Conservation (phyloP, 1,140 invertebrate species). For the Drosophila nigromelanica region DNA sequence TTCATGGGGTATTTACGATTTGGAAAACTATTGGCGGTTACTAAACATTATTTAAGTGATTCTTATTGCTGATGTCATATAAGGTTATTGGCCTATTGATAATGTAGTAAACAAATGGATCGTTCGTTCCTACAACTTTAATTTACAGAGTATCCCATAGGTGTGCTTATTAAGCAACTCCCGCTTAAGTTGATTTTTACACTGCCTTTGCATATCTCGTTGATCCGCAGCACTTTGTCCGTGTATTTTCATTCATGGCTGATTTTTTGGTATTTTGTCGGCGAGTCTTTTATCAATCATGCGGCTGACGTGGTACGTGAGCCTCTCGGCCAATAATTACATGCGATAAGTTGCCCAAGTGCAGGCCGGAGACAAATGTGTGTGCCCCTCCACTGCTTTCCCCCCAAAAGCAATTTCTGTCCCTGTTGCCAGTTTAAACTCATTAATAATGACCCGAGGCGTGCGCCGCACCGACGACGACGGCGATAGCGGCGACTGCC, state of each 20-base stretch:
- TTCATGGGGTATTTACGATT: constrained; percentile 1
- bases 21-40: no score
- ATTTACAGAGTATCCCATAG: constrained; percentile 8
- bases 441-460: constrained; percentile 75
- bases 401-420: constrained; percentile 31
- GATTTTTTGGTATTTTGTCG: constrained; percentile 75
- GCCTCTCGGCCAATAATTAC: constrained; percentile 77
- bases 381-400: neutral
- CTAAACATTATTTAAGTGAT: no score
- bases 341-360: constrained; percentile 73
- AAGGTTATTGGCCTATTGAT: no score
- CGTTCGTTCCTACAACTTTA: neutral
- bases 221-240: constrained; percentile 61
- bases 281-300: constrained; percentile 78
- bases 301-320: constrained; percentile 62
- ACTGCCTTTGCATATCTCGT: constrained; percentile 59
- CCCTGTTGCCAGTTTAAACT: constrained; percentile 66
- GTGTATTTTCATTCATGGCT: constrained; percentile 72
- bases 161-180: neutral
- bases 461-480: constrained; percentile 20
- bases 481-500: constrained; percentile 24
- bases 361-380: constrained; percentile 40
- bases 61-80: no score
- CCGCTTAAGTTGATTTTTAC: constrained; percentile 4
- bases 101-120: neutral